Evolutionary conservation across 2,113 vertebrate species (phyloP).

Genomic region (Eonycteris spelaea): DNA sequence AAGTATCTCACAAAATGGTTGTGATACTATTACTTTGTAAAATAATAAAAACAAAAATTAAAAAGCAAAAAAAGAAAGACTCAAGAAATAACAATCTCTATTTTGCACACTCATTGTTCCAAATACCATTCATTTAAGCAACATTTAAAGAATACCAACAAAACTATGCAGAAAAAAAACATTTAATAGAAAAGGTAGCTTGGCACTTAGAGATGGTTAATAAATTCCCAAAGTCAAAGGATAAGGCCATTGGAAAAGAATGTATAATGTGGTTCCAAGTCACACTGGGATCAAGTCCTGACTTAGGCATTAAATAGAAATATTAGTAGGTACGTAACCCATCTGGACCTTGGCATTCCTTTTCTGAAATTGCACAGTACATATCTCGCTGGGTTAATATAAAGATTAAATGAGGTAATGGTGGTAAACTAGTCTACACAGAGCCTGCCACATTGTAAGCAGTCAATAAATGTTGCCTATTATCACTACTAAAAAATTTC

Average conservation of each 20-base stretch:
- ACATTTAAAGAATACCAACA: conserved; percentile 37
- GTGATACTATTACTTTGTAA: not conserved
- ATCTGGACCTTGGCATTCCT: not conserved
- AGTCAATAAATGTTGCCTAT: not conserved
- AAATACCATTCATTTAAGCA: conserved; percentile 38
- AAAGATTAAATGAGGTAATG: conserved; percentile 23
- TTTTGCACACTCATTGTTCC: not conserved
- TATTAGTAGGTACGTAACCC: not conserved
- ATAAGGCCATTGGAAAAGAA: not conserved
- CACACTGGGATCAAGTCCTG: not conserved
- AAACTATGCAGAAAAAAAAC: not conserved
- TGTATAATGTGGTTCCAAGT: not conserved
- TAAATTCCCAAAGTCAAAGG: not conserved
- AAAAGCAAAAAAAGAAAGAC: not conserved
- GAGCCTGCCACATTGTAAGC: not conserved
- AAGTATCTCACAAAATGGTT: not conserved
- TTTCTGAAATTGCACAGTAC: not conserved
- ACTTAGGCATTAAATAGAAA: not conserved
- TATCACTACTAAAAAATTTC: conserved; percentile 25
- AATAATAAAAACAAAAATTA: not conserved
- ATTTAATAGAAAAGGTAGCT: not conserved
- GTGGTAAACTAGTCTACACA: conserved; percentile 7
- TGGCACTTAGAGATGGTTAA: not conserved
- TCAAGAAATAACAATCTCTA: conserved; percentile 45
- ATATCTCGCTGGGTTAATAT: not conserved